Percentiles rank a stretch among this genome's conserved stretches.
Evolutionary conservation across 2,888 invertebrate species (phyloP).

Genomic region (Thecocarcelia acutangulata): DNA sequence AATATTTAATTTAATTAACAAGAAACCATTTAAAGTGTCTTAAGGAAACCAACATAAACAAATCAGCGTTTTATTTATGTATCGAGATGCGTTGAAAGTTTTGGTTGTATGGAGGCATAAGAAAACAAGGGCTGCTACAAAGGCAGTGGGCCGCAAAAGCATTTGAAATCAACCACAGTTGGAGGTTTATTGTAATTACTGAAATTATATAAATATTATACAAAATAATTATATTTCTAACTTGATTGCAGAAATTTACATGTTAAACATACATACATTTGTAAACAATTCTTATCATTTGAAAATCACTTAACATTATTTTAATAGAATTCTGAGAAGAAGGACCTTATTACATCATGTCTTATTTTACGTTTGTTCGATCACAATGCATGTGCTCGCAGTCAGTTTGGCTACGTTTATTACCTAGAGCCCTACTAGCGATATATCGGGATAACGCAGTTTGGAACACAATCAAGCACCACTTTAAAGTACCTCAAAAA

Average conservation of each 20-base stretch:
- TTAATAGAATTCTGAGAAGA: no score
- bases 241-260: conserved; percentile 19
- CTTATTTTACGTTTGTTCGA: no score
- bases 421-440: no score
- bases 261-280: not conserved
- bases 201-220: conserved; percentile 60
- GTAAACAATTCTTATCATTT: conserved; percentile 18
- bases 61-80: conserved; percentile 56
- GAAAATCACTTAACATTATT: no score
- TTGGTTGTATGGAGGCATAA: conserved; percentile 34
- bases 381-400: no score
- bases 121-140: not conserved
- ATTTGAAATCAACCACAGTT: conserved; percentile 61
- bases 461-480: no score
- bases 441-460: no score
- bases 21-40: conserved; percentile 75
- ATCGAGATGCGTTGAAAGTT: conserved; percentile 1
- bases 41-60: conserved; percentile 55
- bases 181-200: conserved; percentile 78
- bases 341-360: no score
- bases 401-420: no score
- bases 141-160: conserved; percentile 20
- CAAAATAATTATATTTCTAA: conserved; percentile 29
- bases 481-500: no score
- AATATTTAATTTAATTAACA: conserved; percentile 81